These are phyloP conservation scores for Drosophila pseudoananassae DNA, from an alignment of 1,140 invertebrate genomes.

Conservation along the genomic window DNA sequence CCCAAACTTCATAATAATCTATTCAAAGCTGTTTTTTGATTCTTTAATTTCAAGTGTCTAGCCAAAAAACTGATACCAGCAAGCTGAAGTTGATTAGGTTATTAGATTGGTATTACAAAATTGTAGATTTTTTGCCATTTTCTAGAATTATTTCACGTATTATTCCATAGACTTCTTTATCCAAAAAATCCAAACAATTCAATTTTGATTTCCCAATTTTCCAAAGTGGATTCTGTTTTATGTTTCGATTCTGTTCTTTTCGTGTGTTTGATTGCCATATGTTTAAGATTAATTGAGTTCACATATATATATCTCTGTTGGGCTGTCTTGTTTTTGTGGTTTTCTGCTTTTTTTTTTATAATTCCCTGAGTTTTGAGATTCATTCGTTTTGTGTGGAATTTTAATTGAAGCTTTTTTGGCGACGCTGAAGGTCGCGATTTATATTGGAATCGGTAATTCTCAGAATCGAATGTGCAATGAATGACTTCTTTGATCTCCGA, in stretches of 20 bases:
- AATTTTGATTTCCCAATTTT: constrained; percentile 35
- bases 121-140: constrained; percentile 1
- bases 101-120: constrained; percentile 7
- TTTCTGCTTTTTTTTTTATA: constrained; percentile 9
- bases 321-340: constrained; percentile 27
- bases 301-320: constrained; percentile 32
- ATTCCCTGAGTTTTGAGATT: constrained; percentile 14
- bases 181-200: constrained; percentile 2
- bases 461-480: constrained; percentile 20
- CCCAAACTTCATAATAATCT: too few species aligned
- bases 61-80: neutral
- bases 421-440: constrained; percentile 52
- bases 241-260: constrained; percentile 9
- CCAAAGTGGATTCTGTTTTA: constrained; percentile 11
- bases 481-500: constrained; percentile 10
- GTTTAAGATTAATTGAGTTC: constrained; percentile 58
- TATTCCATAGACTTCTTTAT: too few species aligned
- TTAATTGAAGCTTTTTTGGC: constrained; percentile 70
- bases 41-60: neutral
- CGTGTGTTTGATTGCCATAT: constrained; percentile 8
- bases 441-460: constrained; percentile 36
- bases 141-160: constrained; percentile 1
- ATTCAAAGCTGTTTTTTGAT: too few species aligned
- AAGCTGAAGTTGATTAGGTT: constrained; percentile 21
- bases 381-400: constrained; percentile 54